Base-by-base conservation (phyloP, 2,113 vertebrate species). In the Tragulus kanchil region DNA sequence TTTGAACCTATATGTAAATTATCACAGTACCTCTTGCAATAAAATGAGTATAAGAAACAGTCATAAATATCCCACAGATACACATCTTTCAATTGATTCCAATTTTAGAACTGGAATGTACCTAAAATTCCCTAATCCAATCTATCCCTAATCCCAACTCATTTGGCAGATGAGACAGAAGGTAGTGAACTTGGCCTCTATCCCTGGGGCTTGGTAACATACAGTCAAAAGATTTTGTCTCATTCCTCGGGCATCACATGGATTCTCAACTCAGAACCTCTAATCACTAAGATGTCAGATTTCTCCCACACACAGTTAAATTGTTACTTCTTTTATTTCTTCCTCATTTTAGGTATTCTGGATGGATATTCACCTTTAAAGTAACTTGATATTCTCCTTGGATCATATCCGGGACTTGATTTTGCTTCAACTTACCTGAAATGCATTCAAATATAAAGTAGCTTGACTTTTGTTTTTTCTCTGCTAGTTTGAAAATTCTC, bases 391-490 rank as follows among this genome's bases (percentile, higher is more conserved):
- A 0, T 21, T 94, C 93, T 97, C 94, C 73, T 87, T 78, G 91
- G 87, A 82, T 54, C 90, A 42, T 59, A 83, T 75, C 50, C 65
- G 67, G 97, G 82, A 93, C 65, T 95, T 94, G 67, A 90, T 52
- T 97, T 97, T 56, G 94, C n/a, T 73, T 93, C 92, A 73, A 50
- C 81, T 97, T 96, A 50, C 71, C 85, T 67, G 65, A n/a, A 84
- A 89, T 94, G 48, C 54, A 61, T 83, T 42, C 54, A n/a, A 54
- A 71, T 84, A 95, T 14, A 97, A 94, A 79, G 64, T 79, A 3
- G 17, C 48, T 90, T 36, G 3, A 79, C 15, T 25, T 42, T 96
- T 73, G 42, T 67, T 67, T 71, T 45, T 94, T 31, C 93, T 95
- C 88, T 83, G 67, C 71, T 95, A 75, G 16, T 97, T 96, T 64